Conservation (phyloP, 2,888 invertebrate genomes). For the Polymixis flavicincta region DNA sequence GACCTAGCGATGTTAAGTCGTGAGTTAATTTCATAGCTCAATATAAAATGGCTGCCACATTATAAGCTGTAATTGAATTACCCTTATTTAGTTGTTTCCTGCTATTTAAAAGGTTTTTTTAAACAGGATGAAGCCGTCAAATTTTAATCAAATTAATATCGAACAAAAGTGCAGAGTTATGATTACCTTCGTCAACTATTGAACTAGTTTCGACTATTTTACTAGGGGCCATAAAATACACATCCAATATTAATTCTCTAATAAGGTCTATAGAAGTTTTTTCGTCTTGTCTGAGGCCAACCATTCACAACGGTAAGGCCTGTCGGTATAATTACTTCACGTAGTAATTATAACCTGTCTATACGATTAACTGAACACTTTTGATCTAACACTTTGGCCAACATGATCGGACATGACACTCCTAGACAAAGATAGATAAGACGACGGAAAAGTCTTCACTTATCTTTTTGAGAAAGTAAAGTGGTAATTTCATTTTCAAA, state of each 20-base stretch:
- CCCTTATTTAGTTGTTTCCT: constrained; percentile 81
- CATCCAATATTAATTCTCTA: constrained; percentile 51
- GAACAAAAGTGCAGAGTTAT: constrained; percentile 79
- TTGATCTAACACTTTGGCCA: neutral
- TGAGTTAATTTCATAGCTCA: constrained; percentile 63
- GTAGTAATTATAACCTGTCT: constrained; percentile 46
- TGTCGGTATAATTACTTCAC: constrained; percentile 49
- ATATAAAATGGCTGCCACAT: constrained; percentile 63
- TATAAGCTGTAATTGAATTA: constrained; percentile 82
- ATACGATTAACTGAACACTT: constrained; percentile 29
- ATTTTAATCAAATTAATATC: constrained; percentile 87
- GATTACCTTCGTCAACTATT: constrained; percentile 76
- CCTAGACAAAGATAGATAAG: neutral
- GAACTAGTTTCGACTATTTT: constrained; percentile 51
- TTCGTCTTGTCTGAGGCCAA: constrained; percentile 33
- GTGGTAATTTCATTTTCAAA: neutral
- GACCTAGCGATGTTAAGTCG: constrained; percentile 23
- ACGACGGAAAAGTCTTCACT: neutral
- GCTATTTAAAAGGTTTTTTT: constrained; percentile 73
- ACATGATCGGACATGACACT: neutral
- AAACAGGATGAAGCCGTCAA: constrained; percentile 86
- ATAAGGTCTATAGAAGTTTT: constrained; percentile 48
- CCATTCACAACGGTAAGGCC: constrained; percentile 34
- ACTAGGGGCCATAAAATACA: constrained; percentile 48
- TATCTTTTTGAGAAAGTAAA: neutral